Conservation (phyloP, 2,113 vertebrate species). For the Aleadryas rufinucha region DNA sequence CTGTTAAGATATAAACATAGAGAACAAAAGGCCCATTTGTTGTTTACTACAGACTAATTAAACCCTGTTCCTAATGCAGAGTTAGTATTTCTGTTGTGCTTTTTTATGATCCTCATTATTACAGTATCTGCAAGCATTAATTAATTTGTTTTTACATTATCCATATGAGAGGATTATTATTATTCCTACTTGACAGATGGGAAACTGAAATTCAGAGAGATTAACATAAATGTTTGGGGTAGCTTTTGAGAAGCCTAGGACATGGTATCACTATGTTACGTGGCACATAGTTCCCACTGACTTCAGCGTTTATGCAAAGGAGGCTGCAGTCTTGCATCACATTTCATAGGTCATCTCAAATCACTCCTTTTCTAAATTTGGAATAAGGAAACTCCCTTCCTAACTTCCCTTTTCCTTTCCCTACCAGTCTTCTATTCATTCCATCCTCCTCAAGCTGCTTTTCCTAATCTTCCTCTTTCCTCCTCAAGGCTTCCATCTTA, state of each 20-base stretch:
- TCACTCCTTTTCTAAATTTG: constrained; percentile 22
- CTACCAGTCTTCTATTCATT: neutral
- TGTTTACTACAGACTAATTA: neutral
- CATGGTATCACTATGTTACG: neutral
- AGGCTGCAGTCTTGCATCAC: neutral
- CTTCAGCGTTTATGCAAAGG: constrained; percentile 1
- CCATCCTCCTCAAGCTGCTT: neutral
- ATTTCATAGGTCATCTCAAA: constrained; percentile 14
- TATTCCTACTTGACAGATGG: constrained; percentile 52
- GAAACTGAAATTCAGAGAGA: neutral
- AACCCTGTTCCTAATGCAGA: neutral
- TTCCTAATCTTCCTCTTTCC: neutral
- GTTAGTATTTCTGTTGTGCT: neutral
- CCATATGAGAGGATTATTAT: constrained; percentile 38
- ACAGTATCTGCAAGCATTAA: neutral
- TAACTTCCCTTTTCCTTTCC: neutral
- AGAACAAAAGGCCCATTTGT: neutral
- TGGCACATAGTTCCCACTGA: neutral
- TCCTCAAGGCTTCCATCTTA: neutral
- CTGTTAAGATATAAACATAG: neutral
- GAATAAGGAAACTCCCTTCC: constrained; percentile 3
- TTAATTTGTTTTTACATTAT: constrained; percentile 48
- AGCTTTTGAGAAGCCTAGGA: neutral
- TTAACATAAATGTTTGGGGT: neutral
- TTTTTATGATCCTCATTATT: neutral